Evolutionary conservation across 2,113 vertebrate genomes (phyloP).

Genomic region (Hypocryptadius cinnamomeus): DNA sequence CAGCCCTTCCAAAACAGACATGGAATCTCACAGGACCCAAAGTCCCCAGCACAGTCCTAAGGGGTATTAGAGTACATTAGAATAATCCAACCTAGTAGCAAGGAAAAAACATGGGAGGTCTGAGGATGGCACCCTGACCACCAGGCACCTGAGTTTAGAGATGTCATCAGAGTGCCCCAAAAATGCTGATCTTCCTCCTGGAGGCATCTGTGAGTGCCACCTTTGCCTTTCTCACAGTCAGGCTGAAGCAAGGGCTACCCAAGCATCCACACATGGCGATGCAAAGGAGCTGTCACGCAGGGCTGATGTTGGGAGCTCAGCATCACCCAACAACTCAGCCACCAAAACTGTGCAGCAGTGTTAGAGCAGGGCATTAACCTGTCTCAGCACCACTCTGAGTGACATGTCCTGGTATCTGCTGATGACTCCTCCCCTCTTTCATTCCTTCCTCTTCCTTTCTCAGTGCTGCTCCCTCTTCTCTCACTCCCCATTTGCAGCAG

Average conservation of each 20-base stretch:
- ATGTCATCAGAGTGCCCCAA: not conserved
- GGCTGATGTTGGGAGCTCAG: not conserved
- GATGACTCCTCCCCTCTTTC: not conserved
- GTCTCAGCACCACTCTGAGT: not conserved
- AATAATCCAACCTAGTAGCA: not conserved
- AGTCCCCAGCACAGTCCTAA: not conserved
- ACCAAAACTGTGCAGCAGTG: not conserved
- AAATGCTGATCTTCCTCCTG: not conserved
- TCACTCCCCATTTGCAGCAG: not conserved
- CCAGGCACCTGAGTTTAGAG: not conserved
- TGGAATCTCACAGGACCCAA: not conserved
- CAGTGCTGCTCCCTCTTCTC: not conserved
- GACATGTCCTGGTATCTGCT: not conserved
- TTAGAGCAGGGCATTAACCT: not conserved
- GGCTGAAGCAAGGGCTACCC: not conserved
- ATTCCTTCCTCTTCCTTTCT: conserved; percentile 1
- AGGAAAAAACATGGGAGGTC: not conserved
- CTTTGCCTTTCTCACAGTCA: not conserved
- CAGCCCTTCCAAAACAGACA: not conserved
- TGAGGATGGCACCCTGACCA: not conserved
- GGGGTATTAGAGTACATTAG: not conserved
- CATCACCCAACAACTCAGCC: not conserved
- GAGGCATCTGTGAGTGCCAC: not conserved
- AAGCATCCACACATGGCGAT: rapidly evolving
- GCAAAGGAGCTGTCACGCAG: rapidly evolving